Evolutionary conservation across 2,888 invertebrate genomes (phyloP).

Genomic region (Metalampra italica): DNA sequence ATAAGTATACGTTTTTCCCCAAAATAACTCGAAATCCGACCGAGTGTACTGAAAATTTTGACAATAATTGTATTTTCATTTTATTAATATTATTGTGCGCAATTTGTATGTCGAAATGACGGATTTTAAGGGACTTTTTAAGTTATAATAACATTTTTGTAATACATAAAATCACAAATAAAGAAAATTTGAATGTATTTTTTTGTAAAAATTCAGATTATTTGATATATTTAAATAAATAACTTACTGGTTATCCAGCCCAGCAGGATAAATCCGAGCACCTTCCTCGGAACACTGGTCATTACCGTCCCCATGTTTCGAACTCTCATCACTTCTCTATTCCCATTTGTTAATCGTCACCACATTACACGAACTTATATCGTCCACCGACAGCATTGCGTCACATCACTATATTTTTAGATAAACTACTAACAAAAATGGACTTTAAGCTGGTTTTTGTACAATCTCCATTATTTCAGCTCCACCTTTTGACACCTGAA

Average conservation of each 20-base stretch:
- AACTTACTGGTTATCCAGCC: constrained; percentile 60
- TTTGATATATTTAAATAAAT: too few species aligned
- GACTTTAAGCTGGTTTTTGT: constrained; percentile 12
- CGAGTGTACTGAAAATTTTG: too few species aligned
- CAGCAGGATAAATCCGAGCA: constrained; percentile 42
- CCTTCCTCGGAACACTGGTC: constrained; percentile 27
- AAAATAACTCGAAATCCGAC: too few species aligned
- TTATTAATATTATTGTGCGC: too few species aligned
- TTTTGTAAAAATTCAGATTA: too few species aligned
- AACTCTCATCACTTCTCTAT: background rate
- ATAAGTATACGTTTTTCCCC: too few species aligned
- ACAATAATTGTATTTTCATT: too few species aligned
- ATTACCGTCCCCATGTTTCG: constrained; percentile 49
- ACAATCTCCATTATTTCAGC: constrained; percentile 12
- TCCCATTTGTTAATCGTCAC: constrained; percentile 13
- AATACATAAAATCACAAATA: too few species aligned
- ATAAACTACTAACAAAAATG: background rate
- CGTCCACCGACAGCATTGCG: constrained; percentile 18
- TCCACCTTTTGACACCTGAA: constrained; percentile 35
- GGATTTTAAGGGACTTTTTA: too few species aligned
- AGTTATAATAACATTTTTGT: too few species aligned
- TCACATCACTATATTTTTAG: constrained; percentile 20
- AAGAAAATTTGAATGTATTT: too few species aligned
- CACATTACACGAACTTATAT: constrained; percentile 5
- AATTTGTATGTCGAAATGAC: too few species aligned